Conservation (phyloP, 64 coral and sea anemone genomes). For the Montipora cactus region DNA sequence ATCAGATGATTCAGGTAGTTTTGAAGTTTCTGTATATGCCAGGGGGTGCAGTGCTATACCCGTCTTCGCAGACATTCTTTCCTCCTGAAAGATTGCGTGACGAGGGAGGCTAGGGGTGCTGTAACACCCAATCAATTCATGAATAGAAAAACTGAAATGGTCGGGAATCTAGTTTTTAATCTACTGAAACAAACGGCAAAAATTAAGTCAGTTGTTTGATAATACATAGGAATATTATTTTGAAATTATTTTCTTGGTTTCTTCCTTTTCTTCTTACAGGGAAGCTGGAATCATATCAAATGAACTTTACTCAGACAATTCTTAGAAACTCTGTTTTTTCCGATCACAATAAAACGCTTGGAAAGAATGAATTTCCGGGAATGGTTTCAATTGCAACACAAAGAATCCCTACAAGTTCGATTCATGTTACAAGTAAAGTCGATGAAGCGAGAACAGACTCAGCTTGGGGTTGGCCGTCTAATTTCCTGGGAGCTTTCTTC, state of each 20-base stretch:
- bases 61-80: too few species aligned
- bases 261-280: neutral
- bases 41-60: too few species aligned
- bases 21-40: too few species aligned
- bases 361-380: neutral
- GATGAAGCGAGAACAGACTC: neutral
- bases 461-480: neutral
- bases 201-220: too few species aligned
- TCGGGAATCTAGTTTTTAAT: too few species aligned
- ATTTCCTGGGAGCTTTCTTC: neutral
- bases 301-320: conserved; percentile 11
- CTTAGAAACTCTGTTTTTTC: neutral
- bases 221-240: neutral
- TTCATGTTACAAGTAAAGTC: neutral
- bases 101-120: too few species aligned
- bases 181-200: too few species aligned
- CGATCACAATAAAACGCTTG: neutral
- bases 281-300: conserved; percentile 20
- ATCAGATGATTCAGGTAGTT: too few species aligned
- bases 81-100: too few species aligned
- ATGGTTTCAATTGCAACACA: neutral
- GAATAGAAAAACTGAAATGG: too few species aligned
- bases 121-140: too few species aligned
- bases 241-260: neutral
- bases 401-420: neutral